phyloP scores from a whole-genome alignment of 2,113 vertebrate genomes.

The Corydoras maculifer region DNA sequence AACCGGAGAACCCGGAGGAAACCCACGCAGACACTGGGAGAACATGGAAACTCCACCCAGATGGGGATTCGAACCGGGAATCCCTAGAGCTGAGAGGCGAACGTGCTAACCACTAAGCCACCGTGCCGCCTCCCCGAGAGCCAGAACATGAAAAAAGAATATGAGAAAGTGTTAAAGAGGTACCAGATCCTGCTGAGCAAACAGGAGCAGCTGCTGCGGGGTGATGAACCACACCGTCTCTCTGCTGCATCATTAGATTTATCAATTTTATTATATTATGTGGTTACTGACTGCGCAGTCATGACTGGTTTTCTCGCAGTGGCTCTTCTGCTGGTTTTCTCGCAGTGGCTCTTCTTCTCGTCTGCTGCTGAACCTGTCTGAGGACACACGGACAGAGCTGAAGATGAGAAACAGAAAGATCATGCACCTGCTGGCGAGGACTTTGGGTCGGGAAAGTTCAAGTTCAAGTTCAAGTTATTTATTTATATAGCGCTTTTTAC shows the following conservation, averaged over 20 bases:
- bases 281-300: too few species aligned
- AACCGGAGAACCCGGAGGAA: too few species aligned
- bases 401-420: conserved; percentile 97
- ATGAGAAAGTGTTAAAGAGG: conserved; percentile 86
- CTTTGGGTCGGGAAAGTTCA: conserved; percentile 80
- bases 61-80: too few species aligned
- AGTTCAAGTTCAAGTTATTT: too few species aligned
- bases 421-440: conserved; percentile 86
- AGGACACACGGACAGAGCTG: conserved; percentile 84
- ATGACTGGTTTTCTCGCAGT: conserved; percentile 55
- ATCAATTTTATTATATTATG: too few species aligned
- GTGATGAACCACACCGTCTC: conserved; percentile 52
- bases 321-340: conserved; percentile 54
- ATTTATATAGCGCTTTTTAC: too few species aligned
- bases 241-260: too few species aligned
- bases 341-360: conserved; percentile 82
- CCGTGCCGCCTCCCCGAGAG: too few species aligned
- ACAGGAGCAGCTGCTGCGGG: conserved; percentile 90
- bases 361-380: conserved; percentile 87
- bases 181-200: conserved; percentile 87
- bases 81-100: too few species aligned
- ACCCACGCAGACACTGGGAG: too few species aligned
- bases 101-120: too few species aligned
- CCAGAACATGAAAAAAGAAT: conserved; percentile 82
- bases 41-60: too few species aligned